phyloP scores from a whole-genome alignment of 2,888 invertebrate genomes.

The Mayetiola destructor region DNA sequence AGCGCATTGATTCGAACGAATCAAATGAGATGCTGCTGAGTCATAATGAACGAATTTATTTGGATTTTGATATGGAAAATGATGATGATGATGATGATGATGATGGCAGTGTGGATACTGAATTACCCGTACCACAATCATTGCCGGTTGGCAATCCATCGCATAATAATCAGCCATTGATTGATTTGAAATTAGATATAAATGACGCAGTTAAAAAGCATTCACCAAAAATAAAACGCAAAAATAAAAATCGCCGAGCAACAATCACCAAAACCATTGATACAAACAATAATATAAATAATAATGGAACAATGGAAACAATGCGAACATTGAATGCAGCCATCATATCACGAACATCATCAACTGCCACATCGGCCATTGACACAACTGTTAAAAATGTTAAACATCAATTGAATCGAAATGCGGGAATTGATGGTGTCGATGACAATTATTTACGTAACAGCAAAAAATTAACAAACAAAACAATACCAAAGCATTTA shows the following conservation, averaged over 20 bases:
- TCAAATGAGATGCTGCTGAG: background rate
- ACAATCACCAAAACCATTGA: background rate
- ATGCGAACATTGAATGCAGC: background rate
- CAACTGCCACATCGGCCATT: no score
- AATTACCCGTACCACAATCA: no score
- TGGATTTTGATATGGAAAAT: background rate
- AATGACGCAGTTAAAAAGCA: background rate
- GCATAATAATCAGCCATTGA: no score
- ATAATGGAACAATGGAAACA: background rate
- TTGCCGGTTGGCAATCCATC: no score
- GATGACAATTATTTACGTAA: background rate
- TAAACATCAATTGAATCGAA: no score
- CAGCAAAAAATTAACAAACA: slow-evolving; percentile 5
- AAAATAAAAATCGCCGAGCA: background rate
- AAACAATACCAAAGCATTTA: background rate
- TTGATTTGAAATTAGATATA: background rate
- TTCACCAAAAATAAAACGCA: background rate
- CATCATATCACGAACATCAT: no score
- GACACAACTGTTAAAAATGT: no score
- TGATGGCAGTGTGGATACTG: no score
- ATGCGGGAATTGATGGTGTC: background rate
- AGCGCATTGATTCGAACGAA: background rate
- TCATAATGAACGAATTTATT: background rate
- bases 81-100: slow-evolving; percentile 10
- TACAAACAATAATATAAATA: background rate